These are phyloP conservation scores for Acanthococcus lagerstroemiae DNA, from an alignment of 2,888 invertebrate species.

Conservation along the genomic window DNA sequence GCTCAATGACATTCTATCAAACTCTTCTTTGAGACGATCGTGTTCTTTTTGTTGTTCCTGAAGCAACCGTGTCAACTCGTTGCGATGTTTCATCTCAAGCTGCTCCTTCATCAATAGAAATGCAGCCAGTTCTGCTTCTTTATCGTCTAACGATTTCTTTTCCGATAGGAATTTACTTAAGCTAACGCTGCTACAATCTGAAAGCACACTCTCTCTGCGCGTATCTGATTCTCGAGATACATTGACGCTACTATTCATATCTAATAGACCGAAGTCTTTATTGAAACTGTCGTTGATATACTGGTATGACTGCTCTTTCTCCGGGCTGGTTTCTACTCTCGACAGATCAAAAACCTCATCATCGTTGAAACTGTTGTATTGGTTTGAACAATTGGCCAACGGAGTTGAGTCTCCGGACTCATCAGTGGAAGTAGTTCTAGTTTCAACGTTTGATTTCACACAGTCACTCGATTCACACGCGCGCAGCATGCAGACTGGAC, in stretches of 20 bases:
- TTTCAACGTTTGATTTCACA: too few relatives aligned
- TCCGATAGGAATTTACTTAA: constrained; percentile 10
- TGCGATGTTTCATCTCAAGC: constrained; percentile 17
- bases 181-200: constrained; percentile 25
- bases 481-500: not conserved
- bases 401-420: not conserved
- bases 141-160: not conserved
- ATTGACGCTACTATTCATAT: not conserved
- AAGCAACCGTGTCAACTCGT: constrained; percentile 7
- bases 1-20: constrained; percentile 1
- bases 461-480: not conserved
- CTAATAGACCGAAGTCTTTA: constrained; percentile 6
- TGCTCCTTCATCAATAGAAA: constrained; percentile 11
- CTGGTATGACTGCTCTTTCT: not conserved
- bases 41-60: constrained; percentile 18
- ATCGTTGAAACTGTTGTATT: too few relatives aligned
- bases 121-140: not conserved
- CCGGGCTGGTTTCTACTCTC: not conserved
- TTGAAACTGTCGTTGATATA: constrained; percentile 14
- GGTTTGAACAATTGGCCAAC: too few relatives aligned
- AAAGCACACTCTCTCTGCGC: not conserved
- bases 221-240: not conserved
- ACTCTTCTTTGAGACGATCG: constrained; percentile 2
- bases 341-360: not conserved
- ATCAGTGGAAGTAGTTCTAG: too few relatives aligned